Percentiles rank a stretch among this genome's conserved stretches.
These are phyloP conservation scores for Galendromus occidentalis DNA, from an alignment of 1,140 invertebrate species.

Conservation along the genomic window DNA sequence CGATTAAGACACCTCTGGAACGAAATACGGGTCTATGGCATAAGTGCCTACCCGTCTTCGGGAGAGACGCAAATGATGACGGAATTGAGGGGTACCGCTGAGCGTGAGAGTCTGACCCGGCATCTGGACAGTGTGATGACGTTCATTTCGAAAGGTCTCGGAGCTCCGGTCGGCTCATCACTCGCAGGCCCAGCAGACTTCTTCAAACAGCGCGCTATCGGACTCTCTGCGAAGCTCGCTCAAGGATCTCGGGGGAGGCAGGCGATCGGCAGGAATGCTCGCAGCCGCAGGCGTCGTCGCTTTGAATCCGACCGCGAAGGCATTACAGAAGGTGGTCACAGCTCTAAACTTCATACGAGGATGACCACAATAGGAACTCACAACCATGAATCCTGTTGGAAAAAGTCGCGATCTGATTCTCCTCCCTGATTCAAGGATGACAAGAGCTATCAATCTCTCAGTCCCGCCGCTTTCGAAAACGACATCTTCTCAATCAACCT, in stretches of 20 bases:
- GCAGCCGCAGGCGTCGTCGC: constrained; percentile 68
- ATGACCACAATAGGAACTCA: too few species aligned
- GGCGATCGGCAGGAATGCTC: constrained; percentile 69
- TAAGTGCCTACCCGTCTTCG: too few species aligned
- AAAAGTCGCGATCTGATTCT: too few species aligned
- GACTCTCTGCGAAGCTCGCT: too few species aligned
- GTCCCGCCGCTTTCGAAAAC: background rate
- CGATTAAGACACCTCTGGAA: too few species aligned
- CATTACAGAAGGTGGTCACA: constrained; percentile 28
- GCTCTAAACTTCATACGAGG: background rate
- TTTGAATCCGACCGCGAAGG: constrained; percentile 47
- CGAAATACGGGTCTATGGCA: too few species aligned
- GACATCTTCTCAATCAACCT: constrained; percentile 7
- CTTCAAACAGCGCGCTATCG: constrained; percentile 46
- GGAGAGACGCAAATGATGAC: too few species aligned
- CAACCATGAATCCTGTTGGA: too few species aligned
- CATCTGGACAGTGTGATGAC: constrained; percentile 27
- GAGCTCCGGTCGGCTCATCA: constrained; percentile 65
- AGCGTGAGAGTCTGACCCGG: constrained; percentile 25
- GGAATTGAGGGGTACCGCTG: too few species aligned
- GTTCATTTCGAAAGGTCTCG: constrained; percentile 42
- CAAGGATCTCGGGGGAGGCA: constrained; percentile 77
- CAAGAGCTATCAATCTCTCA: background rate
- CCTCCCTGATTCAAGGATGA: background rate
- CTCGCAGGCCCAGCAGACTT: constrained; percentile 56